phyloP scores from a whole-genome alignment of 2,888 invertebrate genomes.

The Cyclophora punctaria region DNA sequence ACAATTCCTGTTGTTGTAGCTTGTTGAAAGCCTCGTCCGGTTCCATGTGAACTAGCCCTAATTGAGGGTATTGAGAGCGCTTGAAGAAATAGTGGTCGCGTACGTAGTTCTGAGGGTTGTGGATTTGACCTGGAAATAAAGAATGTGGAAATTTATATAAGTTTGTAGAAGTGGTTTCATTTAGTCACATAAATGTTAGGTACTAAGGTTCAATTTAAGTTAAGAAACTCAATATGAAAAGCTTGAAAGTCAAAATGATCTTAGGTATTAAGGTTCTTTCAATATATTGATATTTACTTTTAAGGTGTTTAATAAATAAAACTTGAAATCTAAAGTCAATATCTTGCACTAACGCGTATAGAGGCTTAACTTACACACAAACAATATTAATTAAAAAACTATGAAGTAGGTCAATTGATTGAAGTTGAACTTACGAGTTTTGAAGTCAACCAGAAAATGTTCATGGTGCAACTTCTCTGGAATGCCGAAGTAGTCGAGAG shows the following conservation, averaged over 20 bases:
- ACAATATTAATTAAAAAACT: not conserved
- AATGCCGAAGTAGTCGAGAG: constrained; percentile 97
- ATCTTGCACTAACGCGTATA: too few species aligned
- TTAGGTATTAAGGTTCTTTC: too few species aligned
- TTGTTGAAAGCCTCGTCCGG: constrained; percentile 93
- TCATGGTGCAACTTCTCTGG: constrained; percentile 91
- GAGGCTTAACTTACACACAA: too few species aligned
- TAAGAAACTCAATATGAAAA: too few species aligned
- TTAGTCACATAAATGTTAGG: too few species aligned
- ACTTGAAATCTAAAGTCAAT: too few species aligned
- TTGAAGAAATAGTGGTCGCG: constrained; percentile 97
- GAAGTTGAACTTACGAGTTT: constrained; percentile 86
- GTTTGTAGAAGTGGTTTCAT: too few species aligned
- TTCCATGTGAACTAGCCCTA: constrained; percentile 94
- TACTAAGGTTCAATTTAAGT: too few species aligned
- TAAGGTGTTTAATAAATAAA: too few species aligned
- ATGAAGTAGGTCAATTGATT: not conserved
- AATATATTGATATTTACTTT: too few species aligned
- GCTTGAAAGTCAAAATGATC: too few species aligned
- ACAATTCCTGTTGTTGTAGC: constrained; percentile 91
- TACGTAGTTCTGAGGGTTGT: constrained; percentile 95
- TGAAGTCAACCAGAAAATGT: constrained; percentile 97
- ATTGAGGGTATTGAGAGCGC: constrained; percentile 97
- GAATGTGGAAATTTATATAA: too few species aligned
- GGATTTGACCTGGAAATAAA: constrained; percentile 87